Evolutionary conservation across 2,797 vertebrate genomes (phyloP).

Genomic region (Oceanodroma leucorhoa): DNA sequence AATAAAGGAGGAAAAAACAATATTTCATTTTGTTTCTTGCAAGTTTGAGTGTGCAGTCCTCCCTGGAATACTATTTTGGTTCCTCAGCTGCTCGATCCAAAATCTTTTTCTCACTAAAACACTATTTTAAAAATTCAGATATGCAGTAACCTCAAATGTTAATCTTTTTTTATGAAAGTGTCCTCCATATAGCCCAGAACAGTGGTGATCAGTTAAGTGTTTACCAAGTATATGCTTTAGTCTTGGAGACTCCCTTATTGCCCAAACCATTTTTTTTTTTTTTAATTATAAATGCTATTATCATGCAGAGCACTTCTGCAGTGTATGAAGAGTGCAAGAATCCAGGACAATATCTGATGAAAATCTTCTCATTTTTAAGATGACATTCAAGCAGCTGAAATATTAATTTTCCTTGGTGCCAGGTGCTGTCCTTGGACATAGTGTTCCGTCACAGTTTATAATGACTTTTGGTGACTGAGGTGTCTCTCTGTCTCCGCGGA

Average conservation of each 20-base stretch:
- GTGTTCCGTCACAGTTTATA: neutral
- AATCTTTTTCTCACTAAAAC: neutral
- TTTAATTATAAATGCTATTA: neutral
- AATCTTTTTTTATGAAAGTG: neutral
- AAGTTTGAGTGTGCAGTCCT: neutral
- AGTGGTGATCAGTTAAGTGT: neutral
- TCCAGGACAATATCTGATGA: neutral
- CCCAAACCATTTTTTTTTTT: neutral
- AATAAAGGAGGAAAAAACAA: neutral
- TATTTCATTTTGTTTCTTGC: neutral
- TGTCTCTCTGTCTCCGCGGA: neutral
- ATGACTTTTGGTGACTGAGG: neutral
- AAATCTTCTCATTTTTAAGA: neutral
- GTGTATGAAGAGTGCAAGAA: neutral
- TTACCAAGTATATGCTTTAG: neutral
- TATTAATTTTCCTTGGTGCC: neutral
- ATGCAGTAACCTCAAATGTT: neutral
- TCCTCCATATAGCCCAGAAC: neutral
- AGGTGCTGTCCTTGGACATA: neutral
- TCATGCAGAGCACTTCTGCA: neutral
- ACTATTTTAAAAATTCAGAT: neutral
- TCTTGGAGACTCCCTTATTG: neutral
- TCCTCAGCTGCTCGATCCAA: neutral
- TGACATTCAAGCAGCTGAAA: neutral
- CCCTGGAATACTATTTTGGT: neutral